Percentiles rank a stretch among this genome's conserved stretches.
These are phyloP conservation scores for Amblyornis subalaris DNA, from an alignment of 2,113 vertebrate species.

Conservation along the genomic window DNA sequence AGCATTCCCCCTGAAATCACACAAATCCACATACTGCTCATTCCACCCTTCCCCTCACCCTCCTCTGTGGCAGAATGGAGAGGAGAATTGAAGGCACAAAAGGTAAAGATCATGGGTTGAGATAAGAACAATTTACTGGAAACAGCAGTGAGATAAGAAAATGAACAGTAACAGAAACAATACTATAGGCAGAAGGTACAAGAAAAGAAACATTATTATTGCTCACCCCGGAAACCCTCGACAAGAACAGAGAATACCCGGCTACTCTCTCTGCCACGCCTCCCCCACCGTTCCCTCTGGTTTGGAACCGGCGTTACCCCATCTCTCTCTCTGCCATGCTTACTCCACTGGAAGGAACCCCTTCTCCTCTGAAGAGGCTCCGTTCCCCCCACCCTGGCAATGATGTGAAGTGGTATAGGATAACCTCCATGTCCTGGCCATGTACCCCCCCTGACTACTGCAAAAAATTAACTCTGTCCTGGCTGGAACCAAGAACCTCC, in stretches of 20 bases:
- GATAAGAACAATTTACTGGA: neutral
- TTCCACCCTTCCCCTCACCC: neutral
- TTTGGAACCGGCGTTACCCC: rapidly evolving
- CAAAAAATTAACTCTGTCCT: neutral
- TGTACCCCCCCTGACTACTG: too few species aligned
- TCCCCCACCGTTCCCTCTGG: rapidly evolving
- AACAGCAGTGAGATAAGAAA: neutral
- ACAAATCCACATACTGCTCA: neutral
- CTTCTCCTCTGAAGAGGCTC: neutral
- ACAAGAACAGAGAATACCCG: neutral
- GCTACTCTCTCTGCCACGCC: neutral
- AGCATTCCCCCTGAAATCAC: neutral
- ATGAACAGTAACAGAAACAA: neutral
- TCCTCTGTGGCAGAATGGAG: neutral
- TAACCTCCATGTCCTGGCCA: neutral
- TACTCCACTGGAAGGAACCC: neutral
- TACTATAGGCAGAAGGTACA: neutral
- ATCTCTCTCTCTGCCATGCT: rapidly evolving
- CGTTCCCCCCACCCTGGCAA: neutral
- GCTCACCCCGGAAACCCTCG: rapidly evolving
- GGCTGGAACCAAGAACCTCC: neutral
- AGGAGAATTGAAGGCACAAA: neutral
- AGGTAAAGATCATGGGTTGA: neutral
- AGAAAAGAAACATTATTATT: neutral
- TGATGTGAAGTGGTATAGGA: too few species aligned